A percentile compares a stretch with the other conserved stretches of the same genome.
These are phyloP conservation scores for Balaeniceps rex DNA, from an alignment of 2,113 vertebrate genomes.

Conservation along the genomic window DNA sequence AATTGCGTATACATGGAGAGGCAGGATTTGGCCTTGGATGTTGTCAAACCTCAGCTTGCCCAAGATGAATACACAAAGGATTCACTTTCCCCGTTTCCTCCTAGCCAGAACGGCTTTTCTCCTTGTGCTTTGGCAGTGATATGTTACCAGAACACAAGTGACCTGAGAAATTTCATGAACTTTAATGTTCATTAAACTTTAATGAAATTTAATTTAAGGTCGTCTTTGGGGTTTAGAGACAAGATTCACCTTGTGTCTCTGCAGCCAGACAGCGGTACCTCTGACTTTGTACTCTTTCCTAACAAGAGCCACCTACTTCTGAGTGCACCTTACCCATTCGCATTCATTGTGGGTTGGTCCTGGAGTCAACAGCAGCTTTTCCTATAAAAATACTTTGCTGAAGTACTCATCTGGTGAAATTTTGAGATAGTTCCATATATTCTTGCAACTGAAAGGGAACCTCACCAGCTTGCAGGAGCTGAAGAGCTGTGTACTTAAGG, in stretches of 20 bases:
- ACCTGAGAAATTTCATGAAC: not conserved
- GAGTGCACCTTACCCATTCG: not conserved
- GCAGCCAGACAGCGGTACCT: not conserved
- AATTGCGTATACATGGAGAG: rapidly evolving
- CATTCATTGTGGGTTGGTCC: not conserved
- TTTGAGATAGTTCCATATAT: not conserved
- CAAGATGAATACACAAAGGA: not conserved
- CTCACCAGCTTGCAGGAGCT: not conserved
- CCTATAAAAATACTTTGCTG: rapidly evolving
- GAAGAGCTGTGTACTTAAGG: not conserved
- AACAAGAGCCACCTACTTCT: not conserved
- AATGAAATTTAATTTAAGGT: not conserved
- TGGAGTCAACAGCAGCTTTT: not conserved
- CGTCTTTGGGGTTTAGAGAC: not conserved
- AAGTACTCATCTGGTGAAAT: not conserved
- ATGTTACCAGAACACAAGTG: not conserved
- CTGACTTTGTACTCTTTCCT: not conserved
- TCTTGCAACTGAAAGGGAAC: not conserved
- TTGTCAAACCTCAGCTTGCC: not conserved
- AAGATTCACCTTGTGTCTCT: not conserved
- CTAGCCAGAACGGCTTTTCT: not conserved
- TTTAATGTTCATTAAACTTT: not conserved
- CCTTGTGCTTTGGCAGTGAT: not conserved
- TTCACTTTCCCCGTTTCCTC: not conserved
- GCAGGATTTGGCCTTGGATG: not conserved